Percentiles rank a stretch among this genome's conserved stretches.
These are phyloP conservation scores for Dipodomys spectabilis DNA, from an alignment of 2,113 vertebrate genomes.

Conservation along the genomic window DNA sequence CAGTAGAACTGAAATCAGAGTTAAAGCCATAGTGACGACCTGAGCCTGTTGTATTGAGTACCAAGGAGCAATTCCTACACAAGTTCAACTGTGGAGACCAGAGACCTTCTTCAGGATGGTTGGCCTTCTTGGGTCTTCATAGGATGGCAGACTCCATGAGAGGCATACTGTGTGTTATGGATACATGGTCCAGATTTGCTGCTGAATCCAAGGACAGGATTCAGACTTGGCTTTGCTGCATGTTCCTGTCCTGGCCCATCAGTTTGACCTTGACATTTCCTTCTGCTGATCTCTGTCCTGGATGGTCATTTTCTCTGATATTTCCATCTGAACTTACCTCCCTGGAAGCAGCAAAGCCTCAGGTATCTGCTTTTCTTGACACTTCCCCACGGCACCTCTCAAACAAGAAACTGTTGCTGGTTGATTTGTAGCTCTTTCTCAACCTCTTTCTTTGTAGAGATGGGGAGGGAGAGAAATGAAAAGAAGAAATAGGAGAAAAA, in stretches of 20 bases:
- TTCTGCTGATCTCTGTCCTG: not conserved
- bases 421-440: not conserved
- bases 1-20: not conserved
- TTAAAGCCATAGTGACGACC: accelerated
- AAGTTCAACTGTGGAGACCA: not conserved
- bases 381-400: not conserved
- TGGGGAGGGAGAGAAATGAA: not conserved
- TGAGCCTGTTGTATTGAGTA: not conserved
- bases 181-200: not conserved
- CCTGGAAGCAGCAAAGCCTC: not conserved
- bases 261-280: not conserved
- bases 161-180: accelerated
- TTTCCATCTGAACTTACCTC: not conserved
- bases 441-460: not conserved
- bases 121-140: not conserved
- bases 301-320: not conserved
- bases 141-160: not conserved
- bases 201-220: not conserved
- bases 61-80: not conserved
- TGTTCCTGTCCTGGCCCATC: not conserved
- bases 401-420: not conserved
- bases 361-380: not conserved
- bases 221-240: not conserved
- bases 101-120: not conserved
- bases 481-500: slow-evolving; percentile 16